Conservation (phyloP, 2,888 invertebrate genomes). For the Iphiclides podalirius region DNA sequence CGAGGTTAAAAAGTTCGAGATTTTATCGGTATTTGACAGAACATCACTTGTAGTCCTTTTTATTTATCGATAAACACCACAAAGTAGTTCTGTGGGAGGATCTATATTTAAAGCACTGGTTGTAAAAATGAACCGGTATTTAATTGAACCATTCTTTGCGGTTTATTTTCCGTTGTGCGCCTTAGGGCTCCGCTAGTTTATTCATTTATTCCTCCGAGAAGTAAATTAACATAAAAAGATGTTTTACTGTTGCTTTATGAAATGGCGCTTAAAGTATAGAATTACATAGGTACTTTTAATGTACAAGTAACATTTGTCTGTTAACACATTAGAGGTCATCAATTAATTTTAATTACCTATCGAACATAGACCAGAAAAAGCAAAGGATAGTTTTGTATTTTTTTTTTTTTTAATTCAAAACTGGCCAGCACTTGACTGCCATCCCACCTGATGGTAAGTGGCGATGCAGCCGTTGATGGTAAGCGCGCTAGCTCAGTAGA, state of each 20-base stretch:
- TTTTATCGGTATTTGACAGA: neutral
- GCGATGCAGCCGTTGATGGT: no score
- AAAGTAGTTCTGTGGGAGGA: constrained; percentile 16
- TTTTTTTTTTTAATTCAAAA: no score
- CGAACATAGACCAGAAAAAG: no score
- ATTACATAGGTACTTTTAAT: no score
- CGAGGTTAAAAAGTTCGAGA: neutral
- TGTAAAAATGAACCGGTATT: constrained; percentile 26
- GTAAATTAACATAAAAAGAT: neutral
- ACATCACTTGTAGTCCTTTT: constrained; percentile 16
- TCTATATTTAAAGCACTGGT: constrained; percentile 24
- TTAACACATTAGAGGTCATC: no score
- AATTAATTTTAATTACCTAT: no score
- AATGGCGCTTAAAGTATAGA: no score
- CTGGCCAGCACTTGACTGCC: no score
- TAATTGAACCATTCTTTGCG: constrained; percentile 23
- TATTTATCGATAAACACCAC: constrained; percentile 20
- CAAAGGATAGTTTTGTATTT: no score
- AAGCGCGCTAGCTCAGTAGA: no score
- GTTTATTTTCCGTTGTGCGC: constrained; percentile 12
- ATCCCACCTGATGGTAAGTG: no score
- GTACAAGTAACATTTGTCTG: no score
- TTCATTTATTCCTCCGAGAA: neutral
- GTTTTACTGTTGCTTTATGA: neutral
- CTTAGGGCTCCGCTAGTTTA: neutral